A percentile compares a stretch with the other conserved stretches of the same genome.
Evolutionary conservation across 2,797 vertebrate genomes (phyloP).

Genomic region (Tarsius wallacei): DNA sequence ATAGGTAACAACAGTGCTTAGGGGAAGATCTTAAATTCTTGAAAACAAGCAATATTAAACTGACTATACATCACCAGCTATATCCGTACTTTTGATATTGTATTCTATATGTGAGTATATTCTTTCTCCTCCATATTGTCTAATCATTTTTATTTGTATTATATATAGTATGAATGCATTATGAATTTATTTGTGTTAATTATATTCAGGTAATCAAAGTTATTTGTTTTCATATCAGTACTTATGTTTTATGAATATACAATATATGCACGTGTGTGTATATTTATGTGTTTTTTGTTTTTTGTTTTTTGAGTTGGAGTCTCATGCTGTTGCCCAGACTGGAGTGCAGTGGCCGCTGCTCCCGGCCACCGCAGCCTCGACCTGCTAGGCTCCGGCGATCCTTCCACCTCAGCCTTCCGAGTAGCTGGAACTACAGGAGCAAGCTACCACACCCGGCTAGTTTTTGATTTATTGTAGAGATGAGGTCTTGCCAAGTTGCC

Average conservation of each 20-base stretch:
- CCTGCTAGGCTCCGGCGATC: too few relatives aligned
- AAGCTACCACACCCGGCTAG: too few relatives aligned
- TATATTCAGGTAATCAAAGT: neutral
- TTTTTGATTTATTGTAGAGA: too few relatives aligned
- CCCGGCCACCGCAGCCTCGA: too few relatives aligned
- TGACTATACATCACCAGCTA: neutral
- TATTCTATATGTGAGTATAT: neutral
- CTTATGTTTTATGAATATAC: neutral
- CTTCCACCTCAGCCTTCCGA: too few relatives aligned
- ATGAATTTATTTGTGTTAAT: constrained; percentile 4
- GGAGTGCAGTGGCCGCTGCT: too few relatives aligned
- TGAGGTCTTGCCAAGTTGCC: too few relatives aligned
- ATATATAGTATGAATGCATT: neutral
- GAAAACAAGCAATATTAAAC: constrained; percentile 3
- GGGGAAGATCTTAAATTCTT: constrained; percentile 6
- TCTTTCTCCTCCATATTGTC: neutral
- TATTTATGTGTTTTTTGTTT: neutral
- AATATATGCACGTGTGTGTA: neutral
- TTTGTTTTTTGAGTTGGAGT: too few relatives aligned
- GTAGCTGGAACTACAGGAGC: too few relatives aligned
- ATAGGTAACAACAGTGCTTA: constrained; percentile 31
- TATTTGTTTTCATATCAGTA: constrained; percentile 5
- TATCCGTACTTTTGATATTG: neutral
- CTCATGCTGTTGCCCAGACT: too few relatives aligned
- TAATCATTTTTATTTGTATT: neutral